Base-by-base conservation (phyloP, 1,140 invertebrate species). In the Globodera rostochiensis region DNA sequence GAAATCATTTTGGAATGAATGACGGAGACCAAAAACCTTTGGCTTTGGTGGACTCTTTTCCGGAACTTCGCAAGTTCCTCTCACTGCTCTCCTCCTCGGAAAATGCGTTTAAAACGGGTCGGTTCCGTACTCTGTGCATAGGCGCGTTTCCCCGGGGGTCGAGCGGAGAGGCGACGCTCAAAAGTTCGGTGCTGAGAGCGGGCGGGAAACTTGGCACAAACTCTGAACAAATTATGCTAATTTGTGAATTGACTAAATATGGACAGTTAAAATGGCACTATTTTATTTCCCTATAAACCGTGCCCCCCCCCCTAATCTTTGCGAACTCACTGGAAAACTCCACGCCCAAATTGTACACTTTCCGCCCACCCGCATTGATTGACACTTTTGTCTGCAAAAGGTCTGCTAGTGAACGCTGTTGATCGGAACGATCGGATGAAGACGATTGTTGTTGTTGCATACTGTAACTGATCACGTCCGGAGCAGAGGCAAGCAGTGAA, bases 311-410 rank as follows among this genome's bases (percentile, higher is more conserved):
- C 84, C 15, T 36, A 6, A 66, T 15, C 50, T 8, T 46, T 66
- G 19, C 11, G 47, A 84, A 84, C 81, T 75, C 45, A 84, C 83
- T 85, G 3, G 84, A 83, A 47, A 85, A 87, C 71, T 85, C 84
- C 74, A 85, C 60, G 46, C 49, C 71, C 60, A 86, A 49, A 67
- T 73, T 85, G 74, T 84, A 87, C 73, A 85, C 73, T 60, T 66
- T 79, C 21, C 66, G 53, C 45, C 84, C 81, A 6, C 36, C 50
- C 7, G 84, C 70, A 60, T 86, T 80, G 11, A 85, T 75, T n/a
- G n/a, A 25, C 47, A 87, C 73, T 45, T 77, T 19, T 45, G 81
- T 53, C 25, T 86, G 47, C 36, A 85, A n/a, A 6, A 74, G 15
- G 9, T 47, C 46, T 2, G 47, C 13, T 47, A 7, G 25, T 76